Evolutionary conservation across 2,113 vertebrate species (phyloP), one percentile per base, ranked within the genome.

Genomic region (Collichthys lucidus): DNA sequence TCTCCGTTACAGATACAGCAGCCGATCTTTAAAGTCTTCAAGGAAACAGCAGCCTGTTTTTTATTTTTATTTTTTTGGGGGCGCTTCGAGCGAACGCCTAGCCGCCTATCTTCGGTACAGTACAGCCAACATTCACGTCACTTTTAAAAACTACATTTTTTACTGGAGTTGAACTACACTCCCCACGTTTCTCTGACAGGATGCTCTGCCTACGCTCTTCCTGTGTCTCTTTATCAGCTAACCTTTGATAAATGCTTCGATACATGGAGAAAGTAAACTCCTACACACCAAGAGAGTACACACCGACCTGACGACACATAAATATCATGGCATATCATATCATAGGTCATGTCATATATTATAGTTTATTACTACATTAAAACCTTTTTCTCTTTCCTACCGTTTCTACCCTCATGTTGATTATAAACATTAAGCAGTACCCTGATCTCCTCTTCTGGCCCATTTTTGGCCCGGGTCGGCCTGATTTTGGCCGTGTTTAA

Each of bases 231-330:
- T 50, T 14, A 74, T 82, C 79, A 82, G 83, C 87, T 91, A 92
- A 85, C 88, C 87, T 89, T 80, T 92, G 84, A 89, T 93, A 93
- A 93, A 94, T 92, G 91, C 93, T 93, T 94, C 88, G 57, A 92
- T 88, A 93, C 91, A 95, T 79, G 91, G 87, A 93, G 93, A 92
- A 92, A 89, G 82, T 66, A 91, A 92, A 93, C 91, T 92, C 92
- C 93, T 94, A 94, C 90, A 94, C 94, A 94, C 88, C 92, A 89
- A 94, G 89, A 94, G 90, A 94, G 89, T 86, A 94, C 86, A 93
- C 91, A 92, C 85, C 92, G 89, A 95, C 92, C 93, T 92, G 91
- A 95, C 94, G 53, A 95, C 93, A 95, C 94, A 92, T 77, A 92
- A 91, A 94, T 92, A 93, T 89, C 89, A 91, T 92, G 91, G 91